Evolutionary conservation across 2,797 vertebrate species (phyloP).

Genomic region (Rhincodon typus): DNA sequence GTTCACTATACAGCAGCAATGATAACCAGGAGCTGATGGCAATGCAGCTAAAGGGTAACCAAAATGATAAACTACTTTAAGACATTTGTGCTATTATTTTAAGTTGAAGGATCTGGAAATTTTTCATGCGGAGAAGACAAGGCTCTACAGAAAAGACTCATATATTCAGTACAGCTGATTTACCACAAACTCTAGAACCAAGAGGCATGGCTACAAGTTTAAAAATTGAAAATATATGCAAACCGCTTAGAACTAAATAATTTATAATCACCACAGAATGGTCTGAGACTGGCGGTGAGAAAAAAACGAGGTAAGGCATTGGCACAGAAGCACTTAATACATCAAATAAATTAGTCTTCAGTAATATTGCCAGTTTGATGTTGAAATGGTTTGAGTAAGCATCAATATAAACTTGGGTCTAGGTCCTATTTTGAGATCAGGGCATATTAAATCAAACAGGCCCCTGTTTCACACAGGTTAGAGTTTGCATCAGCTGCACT

Average conservation of each 20-base stretch:
- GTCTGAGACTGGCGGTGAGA: not conserved
- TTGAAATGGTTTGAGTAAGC: not conserved
- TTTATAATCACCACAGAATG: not conserved
- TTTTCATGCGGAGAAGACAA: slow-evolving; percentile 2
- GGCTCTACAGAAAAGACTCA: not conserved
- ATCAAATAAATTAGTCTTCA: not conserved
- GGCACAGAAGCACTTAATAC: not conserved
- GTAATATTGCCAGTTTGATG: not conserved
- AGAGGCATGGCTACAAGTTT: not conserved
- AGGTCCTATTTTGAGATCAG: not conserved
- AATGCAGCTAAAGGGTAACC: not conserved
- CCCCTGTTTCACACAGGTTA: not conserved
- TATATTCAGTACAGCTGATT: not conserved
- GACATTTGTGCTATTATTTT: not conserved
- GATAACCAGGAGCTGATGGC: not conserved
- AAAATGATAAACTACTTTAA: not conserved
- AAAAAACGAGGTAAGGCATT: not conserved
- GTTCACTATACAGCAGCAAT: not conserved
- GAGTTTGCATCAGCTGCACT: not conserved
- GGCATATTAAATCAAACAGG: not conserved
- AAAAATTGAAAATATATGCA: not conserved
- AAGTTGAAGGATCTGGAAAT: not conserved
- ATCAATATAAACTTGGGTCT: not conserved
- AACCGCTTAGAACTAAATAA: not conserved
- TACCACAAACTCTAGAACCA: not conserved